These are phyloP conservation scores for Anseranas semipalmata DNA, from an alignment of 2,113 vertebrate genomes.

Conservation along the genomic window DNA sequence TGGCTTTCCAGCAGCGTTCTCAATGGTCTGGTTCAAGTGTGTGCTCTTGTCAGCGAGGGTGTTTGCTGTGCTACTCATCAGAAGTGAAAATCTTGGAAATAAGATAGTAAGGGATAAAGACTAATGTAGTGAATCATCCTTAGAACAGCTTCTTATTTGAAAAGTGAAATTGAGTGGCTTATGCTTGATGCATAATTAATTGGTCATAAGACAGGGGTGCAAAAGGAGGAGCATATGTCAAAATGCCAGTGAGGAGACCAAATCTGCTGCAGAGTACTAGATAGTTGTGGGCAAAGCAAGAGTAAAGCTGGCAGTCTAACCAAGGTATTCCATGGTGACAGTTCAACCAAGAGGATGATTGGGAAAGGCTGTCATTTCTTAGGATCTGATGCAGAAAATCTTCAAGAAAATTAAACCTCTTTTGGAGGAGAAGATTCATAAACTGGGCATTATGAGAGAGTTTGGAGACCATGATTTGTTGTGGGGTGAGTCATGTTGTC, in stretches of 20 bases:
- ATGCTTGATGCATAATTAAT: neutral
- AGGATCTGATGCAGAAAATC: neutral
- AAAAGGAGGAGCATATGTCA: neutral
- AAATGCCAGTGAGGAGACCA: neutral
- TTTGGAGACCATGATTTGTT: neutral
- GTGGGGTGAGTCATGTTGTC: neutral
- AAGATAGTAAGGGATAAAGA: neutral
- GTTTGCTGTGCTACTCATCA: neutral
- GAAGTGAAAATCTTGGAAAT: too few relatives aligned
- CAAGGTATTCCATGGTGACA: neutral
- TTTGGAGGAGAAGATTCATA: neutral
- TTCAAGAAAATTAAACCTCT: neutral
- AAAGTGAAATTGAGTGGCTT: neutral
- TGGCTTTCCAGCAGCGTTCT: neutral
- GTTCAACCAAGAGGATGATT: rapidly evolving
- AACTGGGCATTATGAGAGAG: neutral
- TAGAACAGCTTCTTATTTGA: neutral
- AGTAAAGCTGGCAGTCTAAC: neutral
- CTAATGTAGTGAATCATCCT: neutral
- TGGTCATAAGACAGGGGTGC: too few relatives aligned
- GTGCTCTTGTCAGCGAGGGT: neutral
- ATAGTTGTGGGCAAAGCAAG: neutral
- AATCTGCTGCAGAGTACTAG: neutral
- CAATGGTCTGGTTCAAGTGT: rapidly evolving
- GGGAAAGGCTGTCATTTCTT: neutral